Evolutionary conservation across 1,140 invertebrate genomes (phyloP).

Genomic region (Cotesia vestalis): DNA sequence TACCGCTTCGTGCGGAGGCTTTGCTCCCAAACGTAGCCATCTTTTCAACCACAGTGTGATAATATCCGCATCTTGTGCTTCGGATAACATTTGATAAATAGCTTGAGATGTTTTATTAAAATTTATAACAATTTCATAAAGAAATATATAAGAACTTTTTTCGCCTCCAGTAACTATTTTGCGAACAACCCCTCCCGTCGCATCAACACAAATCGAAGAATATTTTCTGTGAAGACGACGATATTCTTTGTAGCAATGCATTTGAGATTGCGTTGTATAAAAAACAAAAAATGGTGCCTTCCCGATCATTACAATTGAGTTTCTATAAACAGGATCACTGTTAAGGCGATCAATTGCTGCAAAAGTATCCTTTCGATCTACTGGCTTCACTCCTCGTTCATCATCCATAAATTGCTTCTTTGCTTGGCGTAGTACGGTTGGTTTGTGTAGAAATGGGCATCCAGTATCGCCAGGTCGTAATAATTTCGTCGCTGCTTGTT

Average conservation of each 20-base stretch:
- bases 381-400: background rate
- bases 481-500: background rate
- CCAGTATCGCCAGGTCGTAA: background rate
- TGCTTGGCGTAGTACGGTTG: background rate
- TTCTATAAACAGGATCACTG: background rate
- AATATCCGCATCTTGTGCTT: background rate
- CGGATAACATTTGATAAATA: conserved; percentile 4
- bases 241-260: too few relatives aligned
- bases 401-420: background rate
- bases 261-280: too few relatives aligned
- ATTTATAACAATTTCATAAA: conserved; percentile 8
- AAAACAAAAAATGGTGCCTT: too few relatives aligned
- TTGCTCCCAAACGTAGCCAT: background rate
- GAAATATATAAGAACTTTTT: conserved; percentile 1
- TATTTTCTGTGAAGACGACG: background rate
- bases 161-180: background rate
- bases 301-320: background rate
- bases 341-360: conserved; percentile 2
- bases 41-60: conserved; percentile 2
- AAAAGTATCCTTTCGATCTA: background rate
- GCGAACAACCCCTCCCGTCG: background rate
- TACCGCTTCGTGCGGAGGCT: conserved; percentile 5
- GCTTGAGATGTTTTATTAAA: background rate
- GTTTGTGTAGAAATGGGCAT: background rate
- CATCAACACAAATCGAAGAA: conserved; percentile 3